Evolutionary conservation across 2,113 vertebrate species (phyloP).

Genomic region (Antechinus flavipes): DNA sequence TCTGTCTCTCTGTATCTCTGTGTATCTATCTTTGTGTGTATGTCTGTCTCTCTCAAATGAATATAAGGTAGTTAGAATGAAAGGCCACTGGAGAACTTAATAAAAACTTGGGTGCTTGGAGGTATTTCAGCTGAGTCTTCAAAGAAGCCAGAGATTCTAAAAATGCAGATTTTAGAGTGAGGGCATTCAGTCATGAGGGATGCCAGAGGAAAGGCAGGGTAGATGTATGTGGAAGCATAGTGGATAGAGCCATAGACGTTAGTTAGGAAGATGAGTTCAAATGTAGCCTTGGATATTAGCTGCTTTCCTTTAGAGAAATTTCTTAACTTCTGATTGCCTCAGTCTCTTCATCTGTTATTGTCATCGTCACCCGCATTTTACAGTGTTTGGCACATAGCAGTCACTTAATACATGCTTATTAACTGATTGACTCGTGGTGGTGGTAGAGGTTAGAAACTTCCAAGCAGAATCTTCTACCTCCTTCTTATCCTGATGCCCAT

Average conservation of each 20-base stretch:
- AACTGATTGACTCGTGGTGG: too few species aligned
- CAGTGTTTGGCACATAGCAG: neutral
- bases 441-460: neutral
- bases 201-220: neutral
- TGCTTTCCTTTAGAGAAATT: neutral
- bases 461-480: neutral
- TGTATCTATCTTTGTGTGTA: too few species aligned
- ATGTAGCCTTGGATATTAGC: neutral
- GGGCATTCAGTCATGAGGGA: neutral
- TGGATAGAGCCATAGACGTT: neutral
- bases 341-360: neutral
- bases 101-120: neutral
- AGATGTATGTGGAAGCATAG: neutral
- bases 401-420: accelerated
- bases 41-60: neutral
- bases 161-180: neutral
- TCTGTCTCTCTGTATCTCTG: too few species aligned
- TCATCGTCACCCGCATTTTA: neutral
- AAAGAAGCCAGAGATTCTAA: neutral
- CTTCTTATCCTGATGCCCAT: neutral
- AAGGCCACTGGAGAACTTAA: neutral
- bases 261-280: neutral
- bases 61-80: neutral
- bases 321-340: neutral
- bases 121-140: neutral